phyloP scores from a whole-genome alignment of 2,113 vertebrate species.

The Cyprinodon tularosa region DNA sequence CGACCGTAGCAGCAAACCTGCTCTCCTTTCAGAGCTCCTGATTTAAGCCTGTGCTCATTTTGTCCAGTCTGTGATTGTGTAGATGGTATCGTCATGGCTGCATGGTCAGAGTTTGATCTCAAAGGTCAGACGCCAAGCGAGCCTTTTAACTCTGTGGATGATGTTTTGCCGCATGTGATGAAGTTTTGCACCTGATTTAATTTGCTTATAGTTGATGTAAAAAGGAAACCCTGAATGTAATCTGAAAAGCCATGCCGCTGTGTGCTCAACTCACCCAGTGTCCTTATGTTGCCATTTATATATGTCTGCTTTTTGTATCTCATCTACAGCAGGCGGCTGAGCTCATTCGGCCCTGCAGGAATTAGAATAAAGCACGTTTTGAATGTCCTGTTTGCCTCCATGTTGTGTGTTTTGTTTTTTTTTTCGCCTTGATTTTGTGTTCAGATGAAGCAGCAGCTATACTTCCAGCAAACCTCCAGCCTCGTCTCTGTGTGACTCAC shows the following conservation, averaged over 20 bases:
- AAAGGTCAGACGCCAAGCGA: conserved; percentile 44
- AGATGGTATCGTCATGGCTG: conserved; percentile 46
- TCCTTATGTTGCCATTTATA: conserved; percentile 63
- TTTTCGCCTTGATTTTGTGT: conserved; percentile 20
- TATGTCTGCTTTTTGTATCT: conserved; percentile 44
- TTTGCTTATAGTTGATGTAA: conserved; percentile 11
- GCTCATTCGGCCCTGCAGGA: conserved; percentile 1
- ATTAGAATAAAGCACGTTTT: conserved; percentile 57
- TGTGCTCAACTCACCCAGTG: conserved; percentile 71
- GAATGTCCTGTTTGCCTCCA: conserved; percentile 41
- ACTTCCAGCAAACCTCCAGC: conserved; percentile 17
- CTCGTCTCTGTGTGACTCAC: conserved; percentile 26
- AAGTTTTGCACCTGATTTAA: not conserved
- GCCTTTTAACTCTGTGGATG: conserved; percentile 20
- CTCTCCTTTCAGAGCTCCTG: not conserved
- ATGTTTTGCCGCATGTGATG: conserved; percentile 9
- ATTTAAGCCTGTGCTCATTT: not conserved
- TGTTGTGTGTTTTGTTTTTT: conserved; percentile 20
- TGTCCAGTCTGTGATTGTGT: conserved; percentile 13
- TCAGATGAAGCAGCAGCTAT: conserved; percentile 12
- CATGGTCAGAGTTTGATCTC: conserved; percentile 50
- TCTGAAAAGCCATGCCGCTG: conserved; percentile 73
- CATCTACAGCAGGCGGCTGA: conserved; percentile 5
- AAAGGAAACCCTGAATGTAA: conserved; percentile 69
- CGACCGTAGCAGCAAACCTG: not conserved